Evolutionary conservation across 2,888 invertebrate species (phyloP), one percentile per base, ranked within the genome.

Genomic region (Heliconius ismenius): DNA sequence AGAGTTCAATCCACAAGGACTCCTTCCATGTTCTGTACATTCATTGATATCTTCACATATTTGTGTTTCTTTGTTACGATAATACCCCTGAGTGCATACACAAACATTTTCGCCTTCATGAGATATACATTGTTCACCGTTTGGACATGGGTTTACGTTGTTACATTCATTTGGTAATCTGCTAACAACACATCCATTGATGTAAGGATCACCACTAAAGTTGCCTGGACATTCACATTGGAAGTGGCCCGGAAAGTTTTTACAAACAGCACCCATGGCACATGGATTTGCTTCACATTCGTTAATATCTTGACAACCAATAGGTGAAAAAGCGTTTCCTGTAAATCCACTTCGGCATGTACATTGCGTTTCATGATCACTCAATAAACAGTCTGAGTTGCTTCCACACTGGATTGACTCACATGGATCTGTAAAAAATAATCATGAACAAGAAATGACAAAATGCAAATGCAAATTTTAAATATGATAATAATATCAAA

Each of bases 171-270:
- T 96, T 6, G 96, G 95, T 78, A 95, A 95, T 84, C 89, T 92
- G 15, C 96, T 94, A 81, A 96, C 95, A 73, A 95, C 92, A 85
- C 98, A 98, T 32, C 97, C 98, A 26, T 96, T 96, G 82, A 95
- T 94, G 85, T 97, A 97, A 7, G 98, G 96, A 88, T 98, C 97
- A 0, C 98, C 97, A 60, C 95, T 95, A 76, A 96, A 96, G 67
- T 97, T 97, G 54, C 97, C 96, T 0, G 98, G 98, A 89, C 98
- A 98, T 86, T 98, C 97, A 85, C 99, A 99, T 62, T 96, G 95
- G 87, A 96, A 99, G 49, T 96, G 95, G 11, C 98, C 98, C 0
- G 97, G 97, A 79, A 97, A 96, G 88, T 99, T 99, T 88, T 97
- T 96, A 86, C 99, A 99, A 74, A 98, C 96, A 0, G 98, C 98